A percentile compares a stretch with the other conserved stretches of the same genome.
These are phyloP conservation scores for Ephialtes manifestator DNA, from an alignment of 2,888 invertebrate species.

Conservation along the genomic window DNA sequence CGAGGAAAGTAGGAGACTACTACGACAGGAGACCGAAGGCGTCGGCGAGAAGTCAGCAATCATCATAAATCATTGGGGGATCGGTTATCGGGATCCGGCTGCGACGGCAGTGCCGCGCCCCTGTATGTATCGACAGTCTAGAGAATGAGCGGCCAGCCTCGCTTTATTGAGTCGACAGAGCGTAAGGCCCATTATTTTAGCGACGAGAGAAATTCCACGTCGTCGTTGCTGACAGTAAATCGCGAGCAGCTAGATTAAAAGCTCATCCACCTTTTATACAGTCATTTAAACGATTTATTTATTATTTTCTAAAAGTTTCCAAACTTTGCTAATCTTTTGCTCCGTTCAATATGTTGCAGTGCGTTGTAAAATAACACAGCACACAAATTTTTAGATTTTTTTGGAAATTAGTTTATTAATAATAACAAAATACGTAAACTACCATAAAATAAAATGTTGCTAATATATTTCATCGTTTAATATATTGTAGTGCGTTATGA, in stretches of 20 bases:
- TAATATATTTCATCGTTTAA: too few species aligned
- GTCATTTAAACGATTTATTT: background rate
- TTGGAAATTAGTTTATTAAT: too few species aligned
- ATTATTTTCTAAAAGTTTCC: too few species aligned
- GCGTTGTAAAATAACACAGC: too few species aligned
- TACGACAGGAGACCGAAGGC: constrained; percentile 57
- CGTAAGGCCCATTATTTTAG: constrained; percentile 36
- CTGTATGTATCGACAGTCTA: constrained; percentile 23
- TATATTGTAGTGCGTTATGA: too few species aligned
- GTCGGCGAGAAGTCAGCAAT: constrained; percentile 73
- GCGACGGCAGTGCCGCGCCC: constrained; percentile 25
- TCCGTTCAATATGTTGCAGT: too few species aligned
- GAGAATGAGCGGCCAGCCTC: constrained; percentile 46
- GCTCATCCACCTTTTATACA: background rate
- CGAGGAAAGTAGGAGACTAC: constrained; percentile 45
- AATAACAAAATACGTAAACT: too few species aligned
- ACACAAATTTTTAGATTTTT: too few species aligned
- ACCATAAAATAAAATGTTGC: too few species aligned
- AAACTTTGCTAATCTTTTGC: too few species aligned
- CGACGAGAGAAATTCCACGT: constrained; percentile 36
- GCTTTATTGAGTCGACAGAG: constrained; percentile 38
- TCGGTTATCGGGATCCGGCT: constrained; percentile 72
- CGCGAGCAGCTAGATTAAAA: background rate
- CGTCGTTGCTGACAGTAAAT: constrained; percentile 7
- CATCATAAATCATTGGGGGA: constrained; percentile 76